These are phyloP conservation scores for Cremastinae sp. DNA, from an alignment of 2,888 invertebrate species.

Conservation along the genomic window DNA sequence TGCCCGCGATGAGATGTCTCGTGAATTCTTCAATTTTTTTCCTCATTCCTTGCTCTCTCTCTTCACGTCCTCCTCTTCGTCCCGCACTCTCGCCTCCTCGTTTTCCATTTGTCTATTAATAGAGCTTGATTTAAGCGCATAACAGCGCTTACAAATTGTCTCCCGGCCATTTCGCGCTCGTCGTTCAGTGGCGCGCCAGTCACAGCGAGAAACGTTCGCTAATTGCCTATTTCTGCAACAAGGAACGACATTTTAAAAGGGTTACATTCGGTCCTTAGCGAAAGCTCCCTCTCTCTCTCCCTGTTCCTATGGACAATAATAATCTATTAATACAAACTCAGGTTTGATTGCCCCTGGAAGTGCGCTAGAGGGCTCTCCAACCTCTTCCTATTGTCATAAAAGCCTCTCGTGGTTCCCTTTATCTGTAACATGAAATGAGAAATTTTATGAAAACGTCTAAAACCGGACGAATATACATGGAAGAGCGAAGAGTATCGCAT, in stretches of 20 bases:
- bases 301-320: constrained; percentile 17
- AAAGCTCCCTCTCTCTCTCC: neutral
- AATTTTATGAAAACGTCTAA: constrained; percentile 42
- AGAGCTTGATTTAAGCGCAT: constrained; percentile 17
- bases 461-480: constrained; percentile 11
- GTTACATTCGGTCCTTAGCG: constrained; percentile 9
- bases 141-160: neutral
- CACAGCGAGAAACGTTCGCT: neutral
- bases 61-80: neutral
- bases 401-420: constrained; percentile 8
- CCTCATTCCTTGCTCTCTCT: neutral
- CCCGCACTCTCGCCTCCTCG: constrained; percentile 18
- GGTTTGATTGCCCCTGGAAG: constrained; percentile 22
- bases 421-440: constrained; percentile 55
- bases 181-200: neutral
- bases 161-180: neutral
- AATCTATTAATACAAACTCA: constrained; percentile 50
- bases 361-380: constrained; percentile 4
- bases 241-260: constrained; percentile 24
- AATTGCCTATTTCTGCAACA: constrained; percentile 30
- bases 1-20: constrained; percentile 38
- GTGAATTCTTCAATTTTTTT: constrained; percentile 28
- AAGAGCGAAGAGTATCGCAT: constrained; percentile 13
- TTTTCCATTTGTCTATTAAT: constrained; percentile 33
- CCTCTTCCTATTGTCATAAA: constrained; percentile 31